A percentile compares a stretch with the other conserved stretches of the same genome.
Evolutionary conservation across 1,140 invertebrate species (phyloP).

Genomic region (Plutomurus gul): DNA sequence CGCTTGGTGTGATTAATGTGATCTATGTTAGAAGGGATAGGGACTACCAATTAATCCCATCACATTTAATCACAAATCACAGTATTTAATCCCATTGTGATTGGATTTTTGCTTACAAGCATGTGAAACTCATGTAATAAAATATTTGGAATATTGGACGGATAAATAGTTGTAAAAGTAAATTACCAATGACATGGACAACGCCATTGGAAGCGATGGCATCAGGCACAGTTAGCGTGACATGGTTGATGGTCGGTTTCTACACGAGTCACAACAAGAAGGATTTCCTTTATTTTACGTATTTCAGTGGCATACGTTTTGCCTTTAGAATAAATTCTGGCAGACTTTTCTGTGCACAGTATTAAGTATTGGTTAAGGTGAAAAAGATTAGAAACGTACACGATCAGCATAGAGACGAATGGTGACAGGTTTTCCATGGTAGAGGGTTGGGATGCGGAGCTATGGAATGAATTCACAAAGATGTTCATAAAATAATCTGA

Average conservation of each 20-base stretch:
- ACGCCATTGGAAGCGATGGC: conserved; percentile 53
- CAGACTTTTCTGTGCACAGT: background rate
- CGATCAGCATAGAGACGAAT: conserved; percentile 52
- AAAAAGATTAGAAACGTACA: conserved; percentile 32
- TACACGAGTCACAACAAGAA: conserved; percentile 33
- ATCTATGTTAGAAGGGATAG: no score
- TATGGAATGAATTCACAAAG: no score
- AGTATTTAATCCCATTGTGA: no score
- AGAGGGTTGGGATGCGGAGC: conserved; percentile 51
- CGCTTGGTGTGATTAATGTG: no score
- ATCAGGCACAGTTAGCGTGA: conserved; percentile 52
- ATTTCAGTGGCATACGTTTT: background rate
- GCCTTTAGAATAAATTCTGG: conserved; percentile 7
- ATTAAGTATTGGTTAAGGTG: conserved; percentile 24
- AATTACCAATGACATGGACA: conserved; percentile 54
- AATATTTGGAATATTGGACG: no score
- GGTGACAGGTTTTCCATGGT: conserved; percentile 51
- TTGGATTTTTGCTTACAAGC: no score
- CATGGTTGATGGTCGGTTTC: conserved; percentile 54
- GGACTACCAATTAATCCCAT: no score
- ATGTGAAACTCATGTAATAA: no score
- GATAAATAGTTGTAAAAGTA: no score
- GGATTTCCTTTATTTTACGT: conserved; percentile 10
- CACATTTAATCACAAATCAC: no score
- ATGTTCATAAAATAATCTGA: background rate